phyloP scores from a whole-genome alignment of 2,113 vertebrate species.

The Formicarius rufipectus region DNA sequence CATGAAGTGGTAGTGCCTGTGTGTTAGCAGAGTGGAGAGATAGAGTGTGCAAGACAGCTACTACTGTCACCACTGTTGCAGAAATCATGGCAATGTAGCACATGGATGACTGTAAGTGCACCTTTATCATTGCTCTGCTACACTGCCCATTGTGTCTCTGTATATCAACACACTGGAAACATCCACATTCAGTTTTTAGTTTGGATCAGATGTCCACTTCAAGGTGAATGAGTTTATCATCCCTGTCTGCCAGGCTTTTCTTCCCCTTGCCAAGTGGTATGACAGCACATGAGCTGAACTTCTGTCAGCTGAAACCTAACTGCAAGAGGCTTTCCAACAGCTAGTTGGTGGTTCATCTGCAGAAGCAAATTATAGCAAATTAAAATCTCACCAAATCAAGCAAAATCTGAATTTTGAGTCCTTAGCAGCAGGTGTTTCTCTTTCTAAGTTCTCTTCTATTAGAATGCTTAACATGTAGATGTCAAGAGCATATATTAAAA shows the following conservation, averaged over 20 bases:
- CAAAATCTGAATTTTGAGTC: neutral
- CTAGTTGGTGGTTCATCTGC: neutral
- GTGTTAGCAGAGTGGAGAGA: no score
- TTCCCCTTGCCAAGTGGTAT: neutral
- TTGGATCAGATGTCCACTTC: neutral
- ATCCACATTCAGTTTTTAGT: neutral
- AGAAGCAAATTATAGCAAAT: neutral
- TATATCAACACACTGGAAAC: neutral
- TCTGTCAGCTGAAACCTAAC: neutral
- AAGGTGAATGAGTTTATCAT: neutral
- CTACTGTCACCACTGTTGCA: no score
- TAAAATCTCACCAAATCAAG: neutral
- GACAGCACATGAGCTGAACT: neutral
- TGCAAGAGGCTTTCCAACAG: neutral
- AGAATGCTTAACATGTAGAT: neutral
- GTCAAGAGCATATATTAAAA: neutral
- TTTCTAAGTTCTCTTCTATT: neutral
- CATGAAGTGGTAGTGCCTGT: no score
- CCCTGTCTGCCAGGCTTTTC: neutral
- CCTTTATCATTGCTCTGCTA: neutral
- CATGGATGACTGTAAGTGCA: neutral
- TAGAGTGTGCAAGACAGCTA: no score
- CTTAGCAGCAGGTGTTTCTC: neutral
- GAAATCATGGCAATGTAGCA: no score
- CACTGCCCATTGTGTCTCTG: accelerated